These are phyloP conservation scores for Oasisia sp. DNA, from an alignment of 2,888 invertebrate genomes.

Conservation along the genomic window DNA sequence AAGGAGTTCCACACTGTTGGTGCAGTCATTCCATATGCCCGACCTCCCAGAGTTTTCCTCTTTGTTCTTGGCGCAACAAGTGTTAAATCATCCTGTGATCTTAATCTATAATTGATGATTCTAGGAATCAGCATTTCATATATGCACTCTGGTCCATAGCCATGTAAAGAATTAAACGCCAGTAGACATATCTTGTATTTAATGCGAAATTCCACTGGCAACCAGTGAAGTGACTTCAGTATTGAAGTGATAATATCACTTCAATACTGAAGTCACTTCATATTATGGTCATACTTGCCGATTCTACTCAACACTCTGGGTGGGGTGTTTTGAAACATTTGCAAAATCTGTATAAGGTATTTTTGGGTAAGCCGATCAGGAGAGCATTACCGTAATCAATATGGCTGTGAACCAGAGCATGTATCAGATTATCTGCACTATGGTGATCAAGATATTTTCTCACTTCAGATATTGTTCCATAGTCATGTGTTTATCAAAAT, in stretches of 20 bases:
- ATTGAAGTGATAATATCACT: background rate
- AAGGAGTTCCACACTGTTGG: background rate
- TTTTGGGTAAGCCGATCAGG: too few relatives aligned
- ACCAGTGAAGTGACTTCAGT: too few relatives aligned
- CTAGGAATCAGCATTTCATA: background rate
- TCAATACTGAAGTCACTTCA: background rate
- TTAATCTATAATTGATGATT: too few relatives aligned
- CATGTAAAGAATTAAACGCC: background rate
- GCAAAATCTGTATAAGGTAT: too few relatives aligned
- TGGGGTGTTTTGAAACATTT: too few relatives aligned
- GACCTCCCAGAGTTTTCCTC: background rate
- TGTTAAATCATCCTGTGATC: background rate
- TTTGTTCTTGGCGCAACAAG: background rate
- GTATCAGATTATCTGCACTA: too few relatives aligned
- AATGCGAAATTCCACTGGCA: background rate
- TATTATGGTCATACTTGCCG: background rate
- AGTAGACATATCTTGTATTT: background rate
- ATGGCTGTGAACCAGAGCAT: too few relatives aligned
- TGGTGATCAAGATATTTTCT: too few relatives aligned
- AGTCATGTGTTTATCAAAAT: too few relatives aligned
- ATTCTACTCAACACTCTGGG: too few relatives aligned
- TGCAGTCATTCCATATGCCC: background rate
- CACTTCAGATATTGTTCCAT: too few relatives aligned
- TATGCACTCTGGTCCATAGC: background rate
- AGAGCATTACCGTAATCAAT: too few relatives aligned